phyloP scores from a whole-genome alignment of 2,888 invertebrate genomes.

The Venustoraphidia nigricollis region DNA sequence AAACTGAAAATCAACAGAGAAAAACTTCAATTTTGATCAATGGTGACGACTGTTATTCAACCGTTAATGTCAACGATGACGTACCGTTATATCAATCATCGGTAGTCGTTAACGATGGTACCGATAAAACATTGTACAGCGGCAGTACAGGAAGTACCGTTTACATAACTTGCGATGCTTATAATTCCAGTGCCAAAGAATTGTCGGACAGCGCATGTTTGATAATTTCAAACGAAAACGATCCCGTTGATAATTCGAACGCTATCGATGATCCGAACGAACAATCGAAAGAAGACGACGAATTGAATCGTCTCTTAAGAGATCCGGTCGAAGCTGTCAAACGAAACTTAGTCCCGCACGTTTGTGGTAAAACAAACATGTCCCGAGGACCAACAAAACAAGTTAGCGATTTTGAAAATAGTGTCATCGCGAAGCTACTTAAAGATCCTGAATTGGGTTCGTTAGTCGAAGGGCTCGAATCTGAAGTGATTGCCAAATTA shows the following conservation, averaged over 20 bases:
- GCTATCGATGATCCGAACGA: neutral
- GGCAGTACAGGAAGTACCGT: slow-evolving; percentile 23
- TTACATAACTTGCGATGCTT: slow-evolving; percentile 24
- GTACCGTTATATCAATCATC: slow-evolving; percentile 57
- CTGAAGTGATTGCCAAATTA: slow-evolving; percentile 42
- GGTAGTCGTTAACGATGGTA: slow-evolving; percentile 46
- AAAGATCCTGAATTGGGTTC: slow-evolving; percentile 48
- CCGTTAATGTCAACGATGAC: slow-evolving; percentile 54
- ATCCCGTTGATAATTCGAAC: neutral
- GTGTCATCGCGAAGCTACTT: slow-evolving; percentile 41
- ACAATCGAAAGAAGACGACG: slow-evolving; percentile 15
- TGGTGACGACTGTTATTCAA: slow-evolving; percentile 59
- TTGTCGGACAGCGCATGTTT: too few relatives aligned
- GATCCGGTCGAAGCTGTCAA: slow-evolving; percentile 66
- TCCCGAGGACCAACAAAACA: slow-evolving; percentile 21
- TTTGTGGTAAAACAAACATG: slow-evolving; percentile 47
- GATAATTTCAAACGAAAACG: neutral
- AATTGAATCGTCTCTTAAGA: slow-evolving; percentile 40
- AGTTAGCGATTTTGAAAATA: slow-evolving; percentile 16
- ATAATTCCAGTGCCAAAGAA: too few relatives aligned
- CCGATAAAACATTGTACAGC: slow-evolving; percentile 8
- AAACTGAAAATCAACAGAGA: slow-evolving; percentile 24
- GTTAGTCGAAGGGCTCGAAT: slow-evolving; percentile 43
- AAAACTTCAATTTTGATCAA: slow-evolving; percentile 59
- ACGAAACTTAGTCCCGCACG: slow-evolving; percentile 59